Evolutionary conservation across 2,113 vertebrate genomes (phyloP), one percentile per base, ranked within the genome.

Genomic region (Stigmatopora argus): DNA sequence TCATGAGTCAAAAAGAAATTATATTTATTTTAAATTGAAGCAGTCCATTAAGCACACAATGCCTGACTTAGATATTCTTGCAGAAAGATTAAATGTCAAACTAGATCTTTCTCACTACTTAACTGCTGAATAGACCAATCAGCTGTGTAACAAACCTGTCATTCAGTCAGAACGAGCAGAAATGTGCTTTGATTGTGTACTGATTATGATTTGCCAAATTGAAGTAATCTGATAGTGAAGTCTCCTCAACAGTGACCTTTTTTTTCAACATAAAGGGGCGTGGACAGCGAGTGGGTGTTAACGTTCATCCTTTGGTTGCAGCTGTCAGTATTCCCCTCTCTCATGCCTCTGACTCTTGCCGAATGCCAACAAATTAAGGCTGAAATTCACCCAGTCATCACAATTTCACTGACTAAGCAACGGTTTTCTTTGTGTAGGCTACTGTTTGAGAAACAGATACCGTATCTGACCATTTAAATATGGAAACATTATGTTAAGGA

Each of bases 71-170:
- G 52, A 75, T 18, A 52, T 59, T 66, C 31, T 17, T 71, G 78
- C 69, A 75, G 84, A 69, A 70, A 31, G 44, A 56, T 70, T 63
- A 65, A 65, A 15, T 14, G 26, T 64, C 3, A 75, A 64, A 41
- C 6, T 41, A 41, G 11, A 18, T n/a, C 3, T 51, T 51, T 51
- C n/a, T n/a, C n/a, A 19, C 49, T 51, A 18, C 49, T 19, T 48
- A 48, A 4, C 46, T 17, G 5, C 19, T 53, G 5, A 23, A 53
- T 53, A 14, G 52, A 10, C 19, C 9, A 19, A 13, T 14, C 11
- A 26, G 52, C 4, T 1, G 21, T 11, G 10, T 23, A 53, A 53
- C 19, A 26, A 23, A 13, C 11, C 38, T 52, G n/a, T 9, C n/a
- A 19, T 21, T 52, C 18, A 19, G 7, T 1, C 12, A 26, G 52